These are phyloP conservation scores for Toxonevra muliebris DNA, from an alignment of 2,888 invertebrate genomes.

Conservation along the genomic window DNA sequence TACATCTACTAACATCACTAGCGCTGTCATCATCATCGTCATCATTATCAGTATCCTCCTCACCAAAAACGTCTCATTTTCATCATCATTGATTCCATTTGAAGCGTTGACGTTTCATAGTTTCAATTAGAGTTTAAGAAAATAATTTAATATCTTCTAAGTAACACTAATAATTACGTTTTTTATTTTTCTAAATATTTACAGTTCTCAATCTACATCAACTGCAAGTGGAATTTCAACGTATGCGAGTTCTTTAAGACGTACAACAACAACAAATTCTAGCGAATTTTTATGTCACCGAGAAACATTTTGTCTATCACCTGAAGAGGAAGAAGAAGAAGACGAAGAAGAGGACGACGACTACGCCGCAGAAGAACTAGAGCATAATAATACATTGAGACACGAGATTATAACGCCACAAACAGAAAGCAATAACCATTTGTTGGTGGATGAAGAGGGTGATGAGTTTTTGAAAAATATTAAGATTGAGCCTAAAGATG, in stretches of 20 bases:
- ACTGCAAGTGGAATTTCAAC: conserved; percentile 65
- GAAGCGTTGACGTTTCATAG: too few relatives aligned
- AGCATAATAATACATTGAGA: neutral
- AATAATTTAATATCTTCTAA: too few relatives aligned
- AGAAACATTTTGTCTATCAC: conserved; percentile 63
- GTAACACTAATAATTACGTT: neutral
- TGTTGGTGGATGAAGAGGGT: neutral
- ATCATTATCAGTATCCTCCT: neutral
- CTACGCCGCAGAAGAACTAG: neutral
- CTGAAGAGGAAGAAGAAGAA: conserved; percentile 56
- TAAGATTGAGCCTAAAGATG: conserved; percentile 39
- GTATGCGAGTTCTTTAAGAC: conserved; percentile 63
- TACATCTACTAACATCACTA: neutral
- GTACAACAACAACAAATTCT: conserved; percentile 62
- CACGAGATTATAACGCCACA: neutral
- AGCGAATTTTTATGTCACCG: conserved; percentile 65
- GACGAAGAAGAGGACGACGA: conserved; percentile 41
- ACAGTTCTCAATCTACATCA: conserved; percentile 63
- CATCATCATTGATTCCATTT: neutral
- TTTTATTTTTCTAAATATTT: conserved; percentile 28
- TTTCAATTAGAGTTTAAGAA: too few relatives aligned
- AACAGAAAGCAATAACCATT: neutral
- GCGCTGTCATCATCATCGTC: neutral
- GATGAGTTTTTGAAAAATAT: conserved; percentile 26
- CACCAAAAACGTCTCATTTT: neutral